Conservation (phyloP, 2,888 invertebrate species). For the Caenorhabditis plicata region DNA sequence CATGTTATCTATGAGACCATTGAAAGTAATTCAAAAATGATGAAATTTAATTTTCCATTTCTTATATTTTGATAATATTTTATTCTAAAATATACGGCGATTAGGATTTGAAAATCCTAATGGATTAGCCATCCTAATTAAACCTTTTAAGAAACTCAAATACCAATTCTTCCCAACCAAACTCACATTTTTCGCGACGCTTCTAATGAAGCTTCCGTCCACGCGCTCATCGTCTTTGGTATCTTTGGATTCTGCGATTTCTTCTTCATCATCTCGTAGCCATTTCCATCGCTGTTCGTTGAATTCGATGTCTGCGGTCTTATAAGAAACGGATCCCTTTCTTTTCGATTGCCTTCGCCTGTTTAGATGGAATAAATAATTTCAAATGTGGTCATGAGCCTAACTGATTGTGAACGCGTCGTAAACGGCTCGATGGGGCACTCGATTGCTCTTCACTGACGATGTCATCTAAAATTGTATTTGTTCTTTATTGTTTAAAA, state of each 20-base stretch:
- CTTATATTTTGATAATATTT: no score
- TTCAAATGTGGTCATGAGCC: no score
- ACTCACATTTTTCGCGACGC: neutral
- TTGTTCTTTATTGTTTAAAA: no score
- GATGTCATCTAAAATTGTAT: no score
- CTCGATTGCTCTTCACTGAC: neutral
- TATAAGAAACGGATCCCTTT: neutral
- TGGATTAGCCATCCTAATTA: no score
- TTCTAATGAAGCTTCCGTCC: neutral
- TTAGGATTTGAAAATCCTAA: no score
- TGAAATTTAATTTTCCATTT: no score
- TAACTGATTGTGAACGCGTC: slow-evolving; percentile 1
- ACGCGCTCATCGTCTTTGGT: neutral
- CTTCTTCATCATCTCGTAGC: neutral
- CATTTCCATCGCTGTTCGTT: neutral
- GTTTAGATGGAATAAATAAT: neutral
- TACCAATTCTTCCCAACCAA: neutral
- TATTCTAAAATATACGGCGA: no score
- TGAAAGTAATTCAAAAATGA: no score
- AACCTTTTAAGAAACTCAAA: no score
- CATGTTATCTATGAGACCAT: no score
- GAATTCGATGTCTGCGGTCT: neutral
- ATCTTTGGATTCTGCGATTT: no score
- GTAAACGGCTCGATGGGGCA: neutral
- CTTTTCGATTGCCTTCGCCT: neutral